phyloP scores from a whole-genome alignment of 2,113 vertebrate genomes.

The Tupaia chinensis region DNA sequence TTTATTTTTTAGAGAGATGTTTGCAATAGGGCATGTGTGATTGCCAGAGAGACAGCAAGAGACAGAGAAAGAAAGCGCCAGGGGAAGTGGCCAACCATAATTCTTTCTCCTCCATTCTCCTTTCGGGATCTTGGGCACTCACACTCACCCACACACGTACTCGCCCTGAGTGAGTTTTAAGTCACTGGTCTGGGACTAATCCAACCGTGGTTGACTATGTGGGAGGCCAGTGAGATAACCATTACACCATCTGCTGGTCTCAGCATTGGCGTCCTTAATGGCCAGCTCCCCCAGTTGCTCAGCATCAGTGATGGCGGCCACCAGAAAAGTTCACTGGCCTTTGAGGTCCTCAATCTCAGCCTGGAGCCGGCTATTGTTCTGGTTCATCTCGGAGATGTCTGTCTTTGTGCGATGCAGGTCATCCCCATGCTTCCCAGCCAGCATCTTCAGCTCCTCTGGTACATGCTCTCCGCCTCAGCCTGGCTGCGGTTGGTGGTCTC shows the following conservation, averaged over 20 bases:
- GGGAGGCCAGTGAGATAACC: no score
- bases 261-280: conserved; percentile 78
- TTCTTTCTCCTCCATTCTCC: no score
- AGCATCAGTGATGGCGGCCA: conserved; percentile 79
- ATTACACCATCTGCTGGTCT: conserved; percentile 59
- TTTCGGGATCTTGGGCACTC: no score
- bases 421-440: conserved; percentile 92
- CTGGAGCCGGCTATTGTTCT: conserved; percentile 92
- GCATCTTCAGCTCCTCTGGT: conserved; percentile 94
- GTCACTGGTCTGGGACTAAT: no score
- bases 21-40: no score
- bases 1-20: no score
- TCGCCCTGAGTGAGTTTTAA: no score
- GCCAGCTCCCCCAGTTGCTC: conserved; percentile 85
- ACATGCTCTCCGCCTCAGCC: conserved; percentile 93
- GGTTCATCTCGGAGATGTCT: conserved; percentile 94
- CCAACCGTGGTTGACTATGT: no score
- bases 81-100: no score
- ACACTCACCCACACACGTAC: no score
- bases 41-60: no score
- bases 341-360: conserved; percentile 94
- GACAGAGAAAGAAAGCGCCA: no score
- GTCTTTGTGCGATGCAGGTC: conserved; percentile 92
- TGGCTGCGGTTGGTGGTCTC: conserved; percentile 92
- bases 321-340: conserved; percentile 88